Percentiles rank a stretch among this genome's conserved stretches.
These are phyloP conservation scores for Neolamprologus caudopunctatus DNA, from an alignment of 2,113 vertebrate species.

Conservation along the genomic window DNA sequence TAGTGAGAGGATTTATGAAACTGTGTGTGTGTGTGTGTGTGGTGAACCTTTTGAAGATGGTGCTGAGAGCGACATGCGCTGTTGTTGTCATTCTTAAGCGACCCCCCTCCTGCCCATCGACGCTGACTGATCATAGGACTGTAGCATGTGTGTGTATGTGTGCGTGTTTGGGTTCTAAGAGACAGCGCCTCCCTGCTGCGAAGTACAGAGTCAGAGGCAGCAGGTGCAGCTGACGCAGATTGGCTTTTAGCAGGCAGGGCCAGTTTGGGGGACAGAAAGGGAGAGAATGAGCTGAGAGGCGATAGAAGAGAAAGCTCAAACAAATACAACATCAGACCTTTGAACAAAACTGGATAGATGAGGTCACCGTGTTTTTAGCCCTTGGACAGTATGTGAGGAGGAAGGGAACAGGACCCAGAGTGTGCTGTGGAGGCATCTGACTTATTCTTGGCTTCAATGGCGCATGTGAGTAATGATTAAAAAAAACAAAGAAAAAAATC, in stretches of 20 bases:
- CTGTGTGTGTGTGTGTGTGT: neutral
- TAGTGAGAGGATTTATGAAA: slow-evolving; percentile 9
- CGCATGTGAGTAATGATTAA: neutral
- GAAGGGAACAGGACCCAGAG: neutral
- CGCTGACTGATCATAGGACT: slow-evolving; percentile 13
- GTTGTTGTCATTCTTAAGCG: slow-evolving; percentile 62
- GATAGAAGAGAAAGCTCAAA: neutral
- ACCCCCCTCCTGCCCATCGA: slow-evolving; percentile 10
- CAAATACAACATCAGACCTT: slow-evolving; percentile 4
- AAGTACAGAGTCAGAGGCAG: slow-evolving; percentile 54
- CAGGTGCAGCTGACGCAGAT: slow-evolving; percentile 70
- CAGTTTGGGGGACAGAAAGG: slow-evolving; percentile 37
- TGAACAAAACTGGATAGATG: neutral
- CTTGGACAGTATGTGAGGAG: neutral
- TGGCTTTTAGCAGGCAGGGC: slow-evolving; percentile 46
- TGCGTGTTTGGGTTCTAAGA: slow-evolving; percentile 35
- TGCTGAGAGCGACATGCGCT: slow-evolving; percentile 2
- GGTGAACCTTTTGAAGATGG: slow-evolving; percentile 22
- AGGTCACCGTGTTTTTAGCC: neutral
- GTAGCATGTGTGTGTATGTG: neutral
- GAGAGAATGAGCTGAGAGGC: slow-evolving; percentile 32
- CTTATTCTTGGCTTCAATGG: neutral
- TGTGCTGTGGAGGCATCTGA: neutral
- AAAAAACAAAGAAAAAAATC: neutral
- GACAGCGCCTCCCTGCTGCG: slow-evolving; percentile 57